These are phyloP conservation scores for Chaetura pelagica DNA, from an alignment of 2,113 vertebrate genomes.

Conservation along the genomic window DNA sequence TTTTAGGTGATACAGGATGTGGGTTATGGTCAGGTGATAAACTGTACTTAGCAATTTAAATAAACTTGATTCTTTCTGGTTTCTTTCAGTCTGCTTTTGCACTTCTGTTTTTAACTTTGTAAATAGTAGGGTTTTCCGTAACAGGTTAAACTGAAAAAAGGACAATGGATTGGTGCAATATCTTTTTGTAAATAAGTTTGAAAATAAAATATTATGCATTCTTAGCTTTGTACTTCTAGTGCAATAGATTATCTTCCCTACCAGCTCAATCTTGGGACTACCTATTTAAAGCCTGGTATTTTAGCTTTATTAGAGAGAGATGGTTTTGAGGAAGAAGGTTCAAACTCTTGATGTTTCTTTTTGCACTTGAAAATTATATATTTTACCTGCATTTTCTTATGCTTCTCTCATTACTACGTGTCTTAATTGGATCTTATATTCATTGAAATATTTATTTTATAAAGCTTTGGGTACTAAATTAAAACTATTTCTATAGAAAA, in stretches of 20 bases:
- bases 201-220: constrained; percentile 67
- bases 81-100: constrained; percentile 68
- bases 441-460: constrained; percentile 41
- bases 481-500: constrained; percentile 43
- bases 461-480: constrained; percentile 28
- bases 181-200: constrained; percentile 69
- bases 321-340: background rate
- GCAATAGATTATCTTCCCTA: constrained; percentile 24
- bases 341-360: background rate
- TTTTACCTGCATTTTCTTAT: constrained; percentile 41
- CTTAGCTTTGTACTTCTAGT: constrained; percentile 14
- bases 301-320: constrained; percentile 13
- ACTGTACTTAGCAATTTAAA: constrained; percentile 74
- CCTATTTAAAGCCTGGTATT: constrained; percentile 2
- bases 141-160: constrained; percentile 39
- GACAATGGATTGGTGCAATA: constrained; percentile 64
- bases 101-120: constrained; percentile 73
- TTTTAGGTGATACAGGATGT: constrained; percentile 42
- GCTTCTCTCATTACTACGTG: background rate
- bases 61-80: constrained; percentile 68
- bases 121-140: constrained; percentile 54
- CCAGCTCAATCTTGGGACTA: background rate
- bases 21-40: constrained; percentile 70
- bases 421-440: constrained; percentile 30
- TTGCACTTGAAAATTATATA: constrained; percentile 46